Conservation (phyloP, 2,113 vertebrate genomes). For the Galbula dea region DNA sequence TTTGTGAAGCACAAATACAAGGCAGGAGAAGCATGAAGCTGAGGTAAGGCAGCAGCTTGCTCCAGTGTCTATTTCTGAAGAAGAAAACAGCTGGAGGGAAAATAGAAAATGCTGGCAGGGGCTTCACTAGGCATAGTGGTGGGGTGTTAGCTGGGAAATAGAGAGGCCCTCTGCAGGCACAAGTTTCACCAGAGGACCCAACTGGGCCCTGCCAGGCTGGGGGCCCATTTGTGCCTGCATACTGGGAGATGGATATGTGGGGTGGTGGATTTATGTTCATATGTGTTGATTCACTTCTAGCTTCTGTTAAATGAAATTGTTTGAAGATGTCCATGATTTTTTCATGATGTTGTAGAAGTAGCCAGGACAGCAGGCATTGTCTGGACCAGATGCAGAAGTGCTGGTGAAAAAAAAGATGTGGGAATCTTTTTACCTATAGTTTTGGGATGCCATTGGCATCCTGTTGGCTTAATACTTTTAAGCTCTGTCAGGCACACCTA, state of each 20-base stretch:
- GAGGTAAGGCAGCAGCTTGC: background rate
- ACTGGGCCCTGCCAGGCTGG: background rate
- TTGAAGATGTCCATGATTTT: background rate
- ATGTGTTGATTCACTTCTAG: background rate
- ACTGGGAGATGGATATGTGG: background rate
- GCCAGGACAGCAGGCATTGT: rapidly evolving
- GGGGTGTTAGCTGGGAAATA: rapidly evolving
- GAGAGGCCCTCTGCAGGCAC: background rate
- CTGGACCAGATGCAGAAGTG: background rate
- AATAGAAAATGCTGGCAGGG: background rate
- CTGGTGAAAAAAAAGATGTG: background rate
- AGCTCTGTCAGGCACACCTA: background rate
- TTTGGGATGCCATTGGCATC: background rate
- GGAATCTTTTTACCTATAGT: background rate
- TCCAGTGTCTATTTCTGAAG: too few species aligned
- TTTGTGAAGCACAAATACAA: background rate
- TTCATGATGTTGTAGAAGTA: background rate
- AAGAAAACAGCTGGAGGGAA: background rate
- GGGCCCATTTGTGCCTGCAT: rapidly evolving
- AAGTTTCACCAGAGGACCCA: background rate
- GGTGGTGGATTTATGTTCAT: background rate
- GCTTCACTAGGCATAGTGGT: rapidly evolving
- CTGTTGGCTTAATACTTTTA: background rate
- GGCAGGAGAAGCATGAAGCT: background rate
- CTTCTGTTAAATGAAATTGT: background rate